Conservation (phyloP, 23 tunicate genomes). For the Clavelina lepadiformis region DNA sequence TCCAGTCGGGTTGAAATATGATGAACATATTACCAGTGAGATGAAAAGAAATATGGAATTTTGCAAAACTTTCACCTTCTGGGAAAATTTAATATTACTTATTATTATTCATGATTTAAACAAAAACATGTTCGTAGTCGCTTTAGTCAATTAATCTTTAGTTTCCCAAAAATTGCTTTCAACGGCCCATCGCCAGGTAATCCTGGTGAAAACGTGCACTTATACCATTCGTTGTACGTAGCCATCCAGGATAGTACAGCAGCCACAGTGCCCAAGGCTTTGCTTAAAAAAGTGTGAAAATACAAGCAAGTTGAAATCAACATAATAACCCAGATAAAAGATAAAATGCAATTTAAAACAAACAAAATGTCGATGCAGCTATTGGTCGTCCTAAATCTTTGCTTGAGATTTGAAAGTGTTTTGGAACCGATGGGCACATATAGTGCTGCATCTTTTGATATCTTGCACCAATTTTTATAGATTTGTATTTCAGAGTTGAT, state of each 20-base stretch:
- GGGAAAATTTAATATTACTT: no score
- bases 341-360: slow-evolving; percentile 34
- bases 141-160: slow-evolving; percentile 23
- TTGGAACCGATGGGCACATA: slow-evolving; percentile 33
- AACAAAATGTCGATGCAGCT: slow-evolving; percentile 25
- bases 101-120: no score
- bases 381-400: slow-evolving; percentile 18
- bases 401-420: slow-evolving; percentile 23
- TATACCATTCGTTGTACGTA: slow-evolving; percentile 57
- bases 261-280: slow-evolving; percentile 45
- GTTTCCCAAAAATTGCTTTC: slow-evolving; percentile 18
- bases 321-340: slow-evolving; percentile 51
- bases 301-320: slow-evolving; percentile 54
- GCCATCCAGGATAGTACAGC: slow-evolving; percentile 74
- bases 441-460: slow-evolving; percentile 26
- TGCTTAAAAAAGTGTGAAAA: slow-evolving; percentile 69
- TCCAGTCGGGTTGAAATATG: no score
- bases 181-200: slow-evolving; percentile 55
- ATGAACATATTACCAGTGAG: no score
- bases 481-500: slow-evolving; percentile 68
- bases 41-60: no score
- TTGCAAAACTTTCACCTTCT: no score
- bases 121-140: no score
- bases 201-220: slow-evolving; percentile 28
- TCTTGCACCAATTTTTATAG: slow-evolving; percentile 35